A percentile compares a stretch with the other conserved stretches of the same genome.
Conservation (phyloP, 2,888 invertebrate genomes). For the Agapostemon virescens region DNA sequence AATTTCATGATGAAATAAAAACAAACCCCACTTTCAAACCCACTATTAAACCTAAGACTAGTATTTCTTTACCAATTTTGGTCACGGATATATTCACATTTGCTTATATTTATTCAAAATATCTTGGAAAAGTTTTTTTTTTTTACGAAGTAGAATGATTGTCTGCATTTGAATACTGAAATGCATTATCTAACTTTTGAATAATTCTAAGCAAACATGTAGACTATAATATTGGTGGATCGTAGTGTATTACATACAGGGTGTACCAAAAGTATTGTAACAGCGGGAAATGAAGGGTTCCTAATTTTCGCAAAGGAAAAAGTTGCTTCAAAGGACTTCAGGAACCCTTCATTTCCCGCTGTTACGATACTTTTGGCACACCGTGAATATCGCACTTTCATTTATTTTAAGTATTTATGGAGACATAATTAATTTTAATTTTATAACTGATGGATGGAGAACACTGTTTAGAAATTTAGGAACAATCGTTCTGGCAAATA, state of each 20-base stretch:
- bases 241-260: slow-evolving; percentile 9
- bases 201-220: slow-evolving; percentile 36
- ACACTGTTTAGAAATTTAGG: slow-evolving; percentile 43
- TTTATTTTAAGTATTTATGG: slow-evolving; percentile 56
- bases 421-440: slow-evolving; percentile 35
- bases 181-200: slow-evolving; percentile 9
- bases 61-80: slow-evolving; percentile 20
- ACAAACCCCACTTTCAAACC: slow-evolving; percentile 9
- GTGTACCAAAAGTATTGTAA: too few species aligned
- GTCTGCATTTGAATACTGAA: slow-evolving; percentile 9
- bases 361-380: too few species aligned
- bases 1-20: slow-evolving; percentile 18
- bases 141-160: slow-evolving; percentile 1
- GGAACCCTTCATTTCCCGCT: too few species aligned
- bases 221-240: slow-evolving; percentile 20
- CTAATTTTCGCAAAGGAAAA: too few species aligned
- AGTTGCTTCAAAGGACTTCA: too few species aligned
- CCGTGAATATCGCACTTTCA: slow-evolving; percentile 15
- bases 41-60: slow-evolving; percentile 21
- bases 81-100: slow-evolving; percentile 15
- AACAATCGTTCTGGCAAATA: slow-evolving; percentile 37
- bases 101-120: slow-evolving; percentile 34
- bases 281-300: too few species aligned
- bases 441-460: slow-evolving; percentile 42
- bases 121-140: background rate